Base-by-base conservation (phyloP, 2,888 invertebrate species). In the Tribolium freemani region DNA sequence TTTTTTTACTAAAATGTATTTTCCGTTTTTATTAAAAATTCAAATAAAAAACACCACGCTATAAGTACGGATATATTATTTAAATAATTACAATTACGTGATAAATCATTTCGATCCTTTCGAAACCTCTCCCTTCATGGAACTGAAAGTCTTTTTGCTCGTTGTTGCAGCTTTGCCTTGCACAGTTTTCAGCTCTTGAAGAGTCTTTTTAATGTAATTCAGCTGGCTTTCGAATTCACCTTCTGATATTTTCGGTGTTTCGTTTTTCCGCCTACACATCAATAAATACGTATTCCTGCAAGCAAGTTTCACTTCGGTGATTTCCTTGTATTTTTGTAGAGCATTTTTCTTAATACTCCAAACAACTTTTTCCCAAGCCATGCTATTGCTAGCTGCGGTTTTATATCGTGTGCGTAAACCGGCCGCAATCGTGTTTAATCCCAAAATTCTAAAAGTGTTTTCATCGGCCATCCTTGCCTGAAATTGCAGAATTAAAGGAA, bases 351-450 rank as follows among this genome's bases (percentile, higher is more conserved):
- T 91, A 60, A 91, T 87, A 5, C 88, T 86, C 72, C 89, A 87
- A 0, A 91, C 86, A 0, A 90, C 88, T 0, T 88, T 81, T 82
- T 92, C 91, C 91, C 91, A 91, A 76, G 89, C 89, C 26, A 90
- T 84, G 0, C 90, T 88, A 16, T 88, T 86, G 73, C 87, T 87
- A 21, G 89, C 87, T 0, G 90, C 89, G 61, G 86, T 87, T 76
- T 90, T 90, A 81, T 90, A 90, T 31, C 90, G 88, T 82, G 88
- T 87, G 87, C 90, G 86, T 11, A 91, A 84, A 75, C 88, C 87
- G 5, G 90, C 90, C 10, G 91, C 85, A 60, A 88, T 87, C 76
- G 90, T 91, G 80, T 90, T 90, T 13, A 91, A 84, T 0, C 89
- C 90, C 88, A 91, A 90, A 60, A 91, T 87, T 72, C 87, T 88